Base-by-base conservation (phyloP, 2,113 vertebrate species). In the Columba livia region DNA sequence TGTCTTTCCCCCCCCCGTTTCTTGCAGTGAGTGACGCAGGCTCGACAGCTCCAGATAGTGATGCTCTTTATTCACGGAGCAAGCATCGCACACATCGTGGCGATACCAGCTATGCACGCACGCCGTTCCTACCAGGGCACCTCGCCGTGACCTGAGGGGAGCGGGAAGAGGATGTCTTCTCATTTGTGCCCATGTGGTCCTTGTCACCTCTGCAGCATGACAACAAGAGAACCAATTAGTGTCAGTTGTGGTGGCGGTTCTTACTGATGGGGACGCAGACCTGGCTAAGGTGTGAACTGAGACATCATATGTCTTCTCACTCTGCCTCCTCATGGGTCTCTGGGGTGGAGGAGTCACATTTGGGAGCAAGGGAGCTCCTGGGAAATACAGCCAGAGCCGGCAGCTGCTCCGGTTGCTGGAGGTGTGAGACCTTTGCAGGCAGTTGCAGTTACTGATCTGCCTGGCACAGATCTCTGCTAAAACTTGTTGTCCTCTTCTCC, bases 11-110 rank as follows among this genome's bases (percentile, higher is more conserved):
- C 77, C 85, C 79, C 61, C 51, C 0, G 40, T 81, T 95, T 92
- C 89, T 97, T 96, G 95, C 96, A 95, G 96, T 96, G 95, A 97
- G 96, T 96, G 97, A 97, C 92, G 96, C 97, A 97, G 97, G 74
- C 96, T 96, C 94, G 93, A 96, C 96, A 96, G 97, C 95, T 96
- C 79, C 94, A 90, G 95, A 97, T 96, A 95, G 89, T 72, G 96
- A 95, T 97, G 94, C 93, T 97, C 95, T 97, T 96, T 97, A 95
- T 96, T 97, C 93, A 93, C 36, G 0, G 12, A 97, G 91, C 62
- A 89, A 61, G 94, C 90, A 88, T 94, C 92, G 65, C 84, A 48
- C 62, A 65, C 64, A 44, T 93, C 6, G 2, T 93, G 92, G 90
- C 80, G 75, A 67, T 70, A 81, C 73, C 60, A 84, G 86, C 80